Evolutionary conservation across 2,797 vertebrate genomes (phyloP).

Genomic region (Myotis daubentonii): DNA sequence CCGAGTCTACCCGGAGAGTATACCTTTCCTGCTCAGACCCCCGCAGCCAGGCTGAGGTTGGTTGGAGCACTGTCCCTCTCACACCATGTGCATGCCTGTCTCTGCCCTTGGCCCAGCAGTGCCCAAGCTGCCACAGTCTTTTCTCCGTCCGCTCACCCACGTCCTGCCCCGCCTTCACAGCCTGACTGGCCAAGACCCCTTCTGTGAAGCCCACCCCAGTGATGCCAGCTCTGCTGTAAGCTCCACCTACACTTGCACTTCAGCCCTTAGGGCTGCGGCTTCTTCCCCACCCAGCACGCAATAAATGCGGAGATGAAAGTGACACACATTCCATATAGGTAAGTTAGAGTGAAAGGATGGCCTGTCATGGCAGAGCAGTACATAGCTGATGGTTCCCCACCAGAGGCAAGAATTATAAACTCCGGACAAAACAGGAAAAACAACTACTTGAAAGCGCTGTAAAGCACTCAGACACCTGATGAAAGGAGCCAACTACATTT

Average conservation of each 20-base stretch:
- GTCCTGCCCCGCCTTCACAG: not conserved
- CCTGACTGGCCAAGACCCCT: not conserved
- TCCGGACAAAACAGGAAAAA: constrained; percentile 10
- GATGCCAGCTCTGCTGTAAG: not conserved
- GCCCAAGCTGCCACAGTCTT: not conserved
- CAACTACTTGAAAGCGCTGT: not conserved
- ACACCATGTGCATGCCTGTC: not conserved
- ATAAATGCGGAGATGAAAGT: not conserved
- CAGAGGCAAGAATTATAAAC: not conserved
- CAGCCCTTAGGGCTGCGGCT: not conserved
- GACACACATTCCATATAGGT: not conserved
- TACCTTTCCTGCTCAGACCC: not conserved
- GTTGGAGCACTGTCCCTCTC: not conserved
- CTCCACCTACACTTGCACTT: not conserved
- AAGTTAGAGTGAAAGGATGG: not conserved
- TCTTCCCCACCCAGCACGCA: not conserved
- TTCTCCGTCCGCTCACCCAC: not conserved
- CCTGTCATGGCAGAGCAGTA: not conserved
- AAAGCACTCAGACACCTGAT: not conserved
- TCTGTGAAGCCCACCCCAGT: not conserved
- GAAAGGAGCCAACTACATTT: not conserved
- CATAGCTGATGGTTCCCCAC: not conserved
- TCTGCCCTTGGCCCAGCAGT: not conserved
- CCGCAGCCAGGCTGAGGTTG: not conserved
- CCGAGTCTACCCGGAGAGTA: not conserved